phyloP scores from a whole-genome alignment of 2,113 vertebrate genomes.

The Mirza zaza region DNA sequence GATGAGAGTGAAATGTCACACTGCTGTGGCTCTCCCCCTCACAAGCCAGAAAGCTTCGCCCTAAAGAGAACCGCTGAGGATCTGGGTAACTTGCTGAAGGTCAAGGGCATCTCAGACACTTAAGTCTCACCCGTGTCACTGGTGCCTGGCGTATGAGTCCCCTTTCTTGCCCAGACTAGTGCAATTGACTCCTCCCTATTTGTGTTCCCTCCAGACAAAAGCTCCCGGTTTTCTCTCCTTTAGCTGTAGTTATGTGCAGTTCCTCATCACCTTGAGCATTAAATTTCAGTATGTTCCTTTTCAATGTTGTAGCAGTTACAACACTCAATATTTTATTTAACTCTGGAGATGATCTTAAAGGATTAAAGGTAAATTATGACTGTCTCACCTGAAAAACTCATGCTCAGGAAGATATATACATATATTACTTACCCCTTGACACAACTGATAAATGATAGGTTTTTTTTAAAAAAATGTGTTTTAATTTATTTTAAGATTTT shows the following conservation, averaged over 20 bases:
- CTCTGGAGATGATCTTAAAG: neutral
- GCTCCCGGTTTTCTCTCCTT: neutral
- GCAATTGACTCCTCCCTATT: fast-evolving
- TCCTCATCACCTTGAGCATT: neutral
- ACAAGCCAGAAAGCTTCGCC: neutral
- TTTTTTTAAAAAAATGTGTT: neutral
- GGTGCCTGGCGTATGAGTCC: neutral
- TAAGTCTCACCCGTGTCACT: fast-evolving
- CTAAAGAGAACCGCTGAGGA: fast-evolving
- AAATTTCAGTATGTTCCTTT: neutral
- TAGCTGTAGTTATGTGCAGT: neutral
- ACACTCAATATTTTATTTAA: neutral
- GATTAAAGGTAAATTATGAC: neutral
- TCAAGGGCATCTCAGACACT: neutral
- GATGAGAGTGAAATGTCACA: neutral
- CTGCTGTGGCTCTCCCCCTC: fast-evolving
- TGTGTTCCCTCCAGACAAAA: neutral
- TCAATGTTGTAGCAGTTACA: neutral
- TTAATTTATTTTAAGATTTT: neutral
- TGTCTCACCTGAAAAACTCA: neutral
- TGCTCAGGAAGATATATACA: neutral
- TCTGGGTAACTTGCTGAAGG: neutral
- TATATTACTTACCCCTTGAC: neutral
- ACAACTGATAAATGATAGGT: neutral
- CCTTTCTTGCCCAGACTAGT: neutral